Conservation (phyloP, 2,888 invertebrate species). For the Acanthopleura granulata region DNA sequence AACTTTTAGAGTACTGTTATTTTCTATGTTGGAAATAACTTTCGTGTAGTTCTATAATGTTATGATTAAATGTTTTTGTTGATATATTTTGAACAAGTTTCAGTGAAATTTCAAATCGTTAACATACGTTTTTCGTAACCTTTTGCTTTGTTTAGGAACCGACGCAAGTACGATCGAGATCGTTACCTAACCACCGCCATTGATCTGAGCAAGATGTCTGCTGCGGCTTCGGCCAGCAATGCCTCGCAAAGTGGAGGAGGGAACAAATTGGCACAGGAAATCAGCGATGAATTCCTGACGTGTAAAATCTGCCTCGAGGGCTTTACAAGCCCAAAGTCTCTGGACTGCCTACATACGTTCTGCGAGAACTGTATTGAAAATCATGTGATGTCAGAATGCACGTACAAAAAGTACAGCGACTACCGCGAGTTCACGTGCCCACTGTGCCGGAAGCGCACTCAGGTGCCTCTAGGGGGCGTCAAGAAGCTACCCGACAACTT, state of each 20-base stretch:
- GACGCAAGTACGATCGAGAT: constrained; percentile 55
- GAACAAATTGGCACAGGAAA: constrained; percentile 68
- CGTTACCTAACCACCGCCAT: constrained; percentile 59
- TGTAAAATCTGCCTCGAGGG: constrained; percentile 70
- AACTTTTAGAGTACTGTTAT: neutral
- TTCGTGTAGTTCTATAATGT: neutral
- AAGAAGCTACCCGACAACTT: constrained; percentile 71
- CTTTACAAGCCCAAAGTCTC: constrained; percentile 69
- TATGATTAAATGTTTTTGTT: neutral
- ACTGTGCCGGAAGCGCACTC: constrained; percentile 69
- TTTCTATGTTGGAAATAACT: neutral
- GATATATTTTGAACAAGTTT: neutral
- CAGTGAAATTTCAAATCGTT: neutral
- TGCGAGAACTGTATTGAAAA: constrained; percentile 69
- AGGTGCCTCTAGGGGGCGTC: constrained; percentile 69
- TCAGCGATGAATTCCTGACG: constrained; percentile 69
- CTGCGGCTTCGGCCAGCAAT: constrained; percentile 26
- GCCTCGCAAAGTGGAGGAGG: constrained; percentile 29
- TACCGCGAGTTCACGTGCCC: constrained; percentile 70
- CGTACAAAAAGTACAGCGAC: constrained; percentile 70
- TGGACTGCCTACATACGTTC: constrained; percentile 69
- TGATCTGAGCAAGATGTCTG: constrained; percentile 39
- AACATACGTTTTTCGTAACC: neutral
- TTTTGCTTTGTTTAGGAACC: constrained; percentile 45
- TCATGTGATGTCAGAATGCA: constrained; percentile 68